Evolutionary conservation across 2,113 vertebrate species (phyloP).

Genomic region (Galbula dea): DNA sequence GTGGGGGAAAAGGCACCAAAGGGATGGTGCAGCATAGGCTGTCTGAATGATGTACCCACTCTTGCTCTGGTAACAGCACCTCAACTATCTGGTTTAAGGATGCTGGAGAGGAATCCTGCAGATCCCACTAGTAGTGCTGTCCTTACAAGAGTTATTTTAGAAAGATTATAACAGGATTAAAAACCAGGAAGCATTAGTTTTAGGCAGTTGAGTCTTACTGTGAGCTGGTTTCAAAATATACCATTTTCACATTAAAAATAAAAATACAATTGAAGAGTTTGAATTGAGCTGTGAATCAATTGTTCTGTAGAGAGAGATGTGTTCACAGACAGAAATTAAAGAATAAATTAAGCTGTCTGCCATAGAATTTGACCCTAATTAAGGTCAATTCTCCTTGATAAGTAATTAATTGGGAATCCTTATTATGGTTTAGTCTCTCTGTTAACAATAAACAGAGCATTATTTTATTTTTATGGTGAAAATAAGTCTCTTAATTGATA

Average conservation of each 20-base stretch:
- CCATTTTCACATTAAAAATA: background rate
- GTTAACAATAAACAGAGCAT: background rate
- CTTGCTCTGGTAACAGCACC: background rate
- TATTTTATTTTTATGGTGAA: conserved; percentile 48
- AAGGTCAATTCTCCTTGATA: conserved; percentile 77
- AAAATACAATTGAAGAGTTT: background rate
- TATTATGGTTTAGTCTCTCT: background rate
- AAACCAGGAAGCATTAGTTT: background rate
- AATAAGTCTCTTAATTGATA: conserved; percentile 60
- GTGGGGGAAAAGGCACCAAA: background rate
- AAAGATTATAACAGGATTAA: background rate
- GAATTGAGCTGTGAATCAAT: background rate
- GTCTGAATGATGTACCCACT: background rate
- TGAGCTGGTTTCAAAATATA: background rate
- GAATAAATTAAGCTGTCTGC: conserved; percentile 20
- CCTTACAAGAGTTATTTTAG: background rate
- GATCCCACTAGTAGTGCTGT: no score
- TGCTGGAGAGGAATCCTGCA: accelerated
- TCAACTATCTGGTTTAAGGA: background rate
- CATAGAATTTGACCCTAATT: conserved; percentile 65
- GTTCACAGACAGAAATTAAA: background rate
- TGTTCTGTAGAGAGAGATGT: background rate
- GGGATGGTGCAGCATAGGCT: background rate
- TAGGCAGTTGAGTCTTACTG: background rate
- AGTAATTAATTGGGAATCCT: conserved; percentile 78